Base-by-base conservation (phyloP, 2,797 vertebrate genomes). In the Lepidocolaptes lacrymiger region DNA sequence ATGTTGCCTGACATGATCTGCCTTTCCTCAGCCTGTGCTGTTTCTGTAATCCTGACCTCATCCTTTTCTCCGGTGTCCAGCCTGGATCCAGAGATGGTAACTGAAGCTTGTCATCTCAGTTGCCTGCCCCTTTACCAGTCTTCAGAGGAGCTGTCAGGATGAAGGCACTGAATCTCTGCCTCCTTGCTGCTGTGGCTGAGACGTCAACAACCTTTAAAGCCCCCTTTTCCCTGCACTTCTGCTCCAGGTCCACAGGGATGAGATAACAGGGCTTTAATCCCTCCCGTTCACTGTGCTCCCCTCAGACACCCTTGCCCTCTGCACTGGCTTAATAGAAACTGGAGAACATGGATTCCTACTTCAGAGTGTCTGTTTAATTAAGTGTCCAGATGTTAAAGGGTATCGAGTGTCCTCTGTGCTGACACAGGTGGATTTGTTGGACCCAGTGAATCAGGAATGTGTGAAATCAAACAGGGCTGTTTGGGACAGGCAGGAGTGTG, bases 31-130 rank as follows among this genome's bases (percentile, higher is more conserved):
- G 88, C 61, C 32, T 34, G 71, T 28, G 56, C 81, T 92, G 75
- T 95, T 96, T 94, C 87, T 96, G 82, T 95, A 81, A 66, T 85
- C 61, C 75, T 95, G 78, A 93, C 69, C 75, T 94, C 87, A 92
- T 91, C 39, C 36, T 80, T 92, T 89, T 89, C 85, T 88, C 73
- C 27, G 3, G 13, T 88, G 67, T 91, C 77, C 81, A 88, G 79
- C 36, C 43, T 85, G 82, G 43, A 75, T 93, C 78, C 75, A 91
- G 89, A 73, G 49, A 54, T 3, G 8, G 78, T 75, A 93, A 96
- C 18, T 78, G 58, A 80, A 96, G 69, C 69, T 92, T 55, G 68
- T 85, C 51, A 48, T 81, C 85, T 91, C 75, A 68, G 46, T 34
- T 73, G 75, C n/a, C 37, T 88, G 48, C 32, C 51, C 28, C 82